These are phyloP conservation scores for Cyprinodon diabolis DNA, from an alignment of 2,797 vertebrate genomes.

Conservation along the genomic window DNA sequence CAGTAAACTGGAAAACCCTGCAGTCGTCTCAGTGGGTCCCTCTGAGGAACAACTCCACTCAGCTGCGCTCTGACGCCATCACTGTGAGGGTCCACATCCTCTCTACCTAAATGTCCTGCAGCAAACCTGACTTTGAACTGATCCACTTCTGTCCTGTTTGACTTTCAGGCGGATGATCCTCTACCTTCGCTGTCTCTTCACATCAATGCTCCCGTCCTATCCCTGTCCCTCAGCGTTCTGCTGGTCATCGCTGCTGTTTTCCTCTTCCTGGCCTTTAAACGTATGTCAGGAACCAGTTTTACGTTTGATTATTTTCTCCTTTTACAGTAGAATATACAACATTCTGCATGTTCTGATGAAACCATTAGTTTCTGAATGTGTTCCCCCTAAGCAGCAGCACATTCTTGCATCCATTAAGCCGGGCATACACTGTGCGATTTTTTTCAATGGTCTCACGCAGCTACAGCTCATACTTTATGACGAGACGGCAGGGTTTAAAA, in stretches of 20 bases:
- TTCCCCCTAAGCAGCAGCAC: not conserved
- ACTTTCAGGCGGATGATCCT: slow-evolving; percentile 69
- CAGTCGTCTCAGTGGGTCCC: slow-evolving; percentile 69
- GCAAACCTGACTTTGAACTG: not conserved
- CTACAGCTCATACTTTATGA: too few species aligned
- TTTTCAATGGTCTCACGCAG: too few species aligned
- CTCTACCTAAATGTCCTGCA: too few species aligned
- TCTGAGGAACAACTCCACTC: slow-evolving; percentile 69
- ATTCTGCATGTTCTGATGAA: not conserved
- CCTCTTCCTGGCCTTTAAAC: slow-evolving; percentile 72
- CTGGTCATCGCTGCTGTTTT: slow-evolving; percentile 59
- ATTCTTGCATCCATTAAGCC: too few species aligned
- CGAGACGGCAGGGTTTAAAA: too few species aligned
- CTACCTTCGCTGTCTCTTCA: slow-evolving; percentile 72
- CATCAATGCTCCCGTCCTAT: slow-evolving; percentile 77
- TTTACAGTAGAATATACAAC: not conserved
- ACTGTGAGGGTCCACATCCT: slow-evolving; percentile 54
- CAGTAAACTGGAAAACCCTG: slow-evolving; percentile 62
- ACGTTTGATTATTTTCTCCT: not conserved
- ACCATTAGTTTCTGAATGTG: not conserved
- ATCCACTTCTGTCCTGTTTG: not conserved
- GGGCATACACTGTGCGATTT: too few species aligned
- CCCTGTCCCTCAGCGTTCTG: slow-evolving; percentile 72
- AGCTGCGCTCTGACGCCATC: slow-evolving; percentile 51
- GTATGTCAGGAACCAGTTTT: slow-evolving; percentile 54